Percentiles rank a stretch among this genome's conserved stretches.
Conservation (phyloP, 92 coral and sea anemone species). For the Anthopleura xanthogrammica region DNA sequence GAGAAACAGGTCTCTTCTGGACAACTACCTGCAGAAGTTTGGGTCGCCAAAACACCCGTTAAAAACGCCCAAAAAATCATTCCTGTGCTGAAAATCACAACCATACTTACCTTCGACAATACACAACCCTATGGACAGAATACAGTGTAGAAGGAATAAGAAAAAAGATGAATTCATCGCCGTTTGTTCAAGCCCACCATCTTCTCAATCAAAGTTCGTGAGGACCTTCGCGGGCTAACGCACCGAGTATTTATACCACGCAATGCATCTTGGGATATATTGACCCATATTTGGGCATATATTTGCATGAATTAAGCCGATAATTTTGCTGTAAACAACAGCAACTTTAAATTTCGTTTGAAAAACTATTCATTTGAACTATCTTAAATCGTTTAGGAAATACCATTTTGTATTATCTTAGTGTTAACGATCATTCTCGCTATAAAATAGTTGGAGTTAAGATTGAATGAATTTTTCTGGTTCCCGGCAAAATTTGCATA, state of each 20-base stretch:
- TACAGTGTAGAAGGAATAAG: conserved; percentile 55
- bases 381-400: not conserved
- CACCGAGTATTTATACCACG: conserved; percentile 30
- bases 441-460: not conserved
- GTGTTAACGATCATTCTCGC: not conserved
- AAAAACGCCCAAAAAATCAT: conserved; percentile 32
- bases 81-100: conserved; percentile 21
- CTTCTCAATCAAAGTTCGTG: conserved; percentile 40
- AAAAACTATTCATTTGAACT: not conserved
- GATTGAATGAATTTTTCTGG: not conserved
- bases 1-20: conserved; percentile 31
- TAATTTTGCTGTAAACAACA: not conserved
- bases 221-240: conserved; percentile 40
- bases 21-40: conserved; percentile 49
- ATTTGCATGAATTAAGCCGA: conserved; percentile 21
- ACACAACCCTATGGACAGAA: conserved; percentile 39
- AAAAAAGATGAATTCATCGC: conserved; percentile 57
- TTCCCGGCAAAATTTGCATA: conserved; percentile 1
- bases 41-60: conserved; percentile 50
- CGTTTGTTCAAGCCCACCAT: conserved; percentile 52
- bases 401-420: not conserved
- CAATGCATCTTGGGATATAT: conserved; percentile 56
- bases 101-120: conserved; percentile 54
- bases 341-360: not conserved
- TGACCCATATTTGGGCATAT: conserved; percentile 27